These are phyloP conservation scores for Atlantisia rogersi DNA, from an alignment of 2,113 vertebrate genomes.

Conservation along the genomic window DNA sequence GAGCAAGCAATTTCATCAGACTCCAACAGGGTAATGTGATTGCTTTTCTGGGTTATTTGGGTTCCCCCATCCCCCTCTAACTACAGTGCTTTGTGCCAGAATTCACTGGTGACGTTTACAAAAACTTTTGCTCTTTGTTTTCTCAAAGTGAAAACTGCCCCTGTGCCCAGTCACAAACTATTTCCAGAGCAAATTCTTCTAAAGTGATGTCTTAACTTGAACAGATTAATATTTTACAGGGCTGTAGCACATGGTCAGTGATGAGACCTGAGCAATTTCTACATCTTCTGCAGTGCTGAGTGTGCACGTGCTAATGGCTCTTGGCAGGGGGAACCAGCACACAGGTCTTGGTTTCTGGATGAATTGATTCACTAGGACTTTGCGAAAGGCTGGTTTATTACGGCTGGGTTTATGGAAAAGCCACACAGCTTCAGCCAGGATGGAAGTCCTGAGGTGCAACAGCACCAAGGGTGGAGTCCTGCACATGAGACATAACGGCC, in stretches of 20 bases:
- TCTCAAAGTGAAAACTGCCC: neutral
- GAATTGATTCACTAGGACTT: neutral
- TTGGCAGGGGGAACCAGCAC: neutral
- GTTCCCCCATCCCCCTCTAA: neutral
- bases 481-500: too few relatives aligned
- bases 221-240: neutral
- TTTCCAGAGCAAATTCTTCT: neutral
- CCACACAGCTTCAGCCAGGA: neutral
- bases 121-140: neutral
- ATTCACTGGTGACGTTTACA: neutral
- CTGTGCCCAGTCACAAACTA: neutral
- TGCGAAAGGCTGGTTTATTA: neutral
- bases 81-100: neutral
- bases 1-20: neutral
- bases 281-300: neutral
- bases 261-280: neutral
- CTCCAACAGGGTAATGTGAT: neutral
- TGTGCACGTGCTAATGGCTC: fast-evolving
- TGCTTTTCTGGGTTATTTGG: neutral
- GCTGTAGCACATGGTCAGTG: fast-evolving
- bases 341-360: neutral
- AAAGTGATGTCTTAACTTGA: neutral
- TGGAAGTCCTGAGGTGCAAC: neutral
- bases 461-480: too few relatives aligned
- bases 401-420: neutral